These are phyloP conservation scores for Boulengeromyrus knoepffleri DNA, from an alignment of 2,113 vertebrate species.

Conservation along the genomic window DNA sequence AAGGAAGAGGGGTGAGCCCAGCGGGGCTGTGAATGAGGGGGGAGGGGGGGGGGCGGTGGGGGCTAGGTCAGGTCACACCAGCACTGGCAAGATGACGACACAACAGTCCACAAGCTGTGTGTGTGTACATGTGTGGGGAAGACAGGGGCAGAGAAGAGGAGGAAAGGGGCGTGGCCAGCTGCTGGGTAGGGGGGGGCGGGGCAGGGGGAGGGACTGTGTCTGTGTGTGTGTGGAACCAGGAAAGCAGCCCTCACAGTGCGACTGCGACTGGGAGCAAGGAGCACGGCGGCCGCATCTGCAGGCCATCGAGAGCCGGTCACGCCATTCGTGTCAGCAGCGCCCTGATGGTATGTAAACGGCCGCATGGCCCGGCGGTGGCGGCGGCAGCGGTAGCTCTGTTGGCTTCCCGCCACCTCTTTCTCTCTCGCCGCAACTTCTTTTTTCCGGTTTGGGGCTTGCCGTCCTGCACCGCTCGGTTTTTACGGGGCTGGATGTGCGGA, in stretches of 20 bases:
- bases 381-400: background rate
- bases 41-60: background rate
- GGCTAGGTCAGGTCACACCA: background rate
- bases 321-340: slow-evolving; percentile 21
- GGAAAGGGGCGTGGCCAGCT: slow-evolving; percentile 17
- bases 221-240: slow-evolving; percentile 14
- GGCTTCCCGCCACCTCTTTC: slow-evolving; percentile 16
- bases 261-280: slow-evolving; percentile 25
- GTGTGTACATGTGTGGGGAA: background rate
- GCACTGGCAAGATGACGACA: background rate
- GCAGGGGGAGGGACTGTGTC: background rate
- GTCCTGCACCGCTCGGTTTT: background rate
- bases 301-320: slow-evolving; percentile 34
- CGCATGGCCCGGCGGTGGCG: background rate
- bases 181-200: background rate
- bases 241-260: slow-evolving; percentile 33
- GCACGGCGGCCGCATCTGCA: background rate
- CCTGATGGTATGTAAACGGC: slow-evolving; percentile 41
- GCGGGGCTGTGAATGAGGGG: background rate
- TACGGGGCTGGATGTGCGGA: background rate
- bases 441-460: slow-evolving; percentile 23
- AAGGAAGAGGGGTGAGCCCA: background rate
- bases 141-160: slow-evolving; percentile 28
- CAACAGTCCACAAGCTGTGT: background rate
- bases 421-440: slow-evolving; percentile 24